Evolutionary conservation across 2,113 vertebrate genomes (phyloP), one percentile per base, ranked within the genome.

Genomic region (Xiphorhynchus elegans): DNA sequence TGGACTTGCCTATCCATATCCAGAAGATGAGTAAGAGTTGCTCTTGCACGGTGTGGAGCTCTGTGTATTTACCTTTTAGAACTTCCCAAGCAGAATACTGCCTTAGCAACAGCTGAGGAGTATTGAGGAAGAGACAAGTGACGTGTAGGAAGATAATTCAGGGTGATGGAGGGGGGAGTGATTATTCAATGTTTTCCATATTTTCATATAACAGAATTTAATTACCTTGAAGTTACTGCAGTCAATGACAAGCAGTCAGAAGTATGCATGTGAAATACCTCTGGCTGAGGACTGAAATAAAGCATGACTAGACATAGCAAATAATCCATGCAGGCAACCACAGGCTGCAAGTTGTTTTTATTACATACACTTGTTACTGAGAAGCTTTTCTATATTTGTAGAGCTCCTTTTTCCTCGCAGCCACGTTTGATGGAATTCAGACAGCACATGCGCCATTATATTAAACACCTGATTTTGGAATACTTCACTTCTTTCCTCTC

Each of bases 141-240:
- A 87, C 13, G 6, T 49, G 88, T 77, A 62, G 90, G 63, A 77
- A 68, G 70, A 76, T 39, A 59, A 77, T 76, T 92, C 28, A 70
- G 47, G 31, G 33, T 4, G 17, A n/a, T n/a, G 39, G 12, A 13
- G 25, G 46, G 35, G 35, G 42, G 17, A 75, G 59, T 33, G 35
- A 67, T 95, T 82, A 77, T 80, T 88, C 75, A 60, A 5, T 53
- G 63, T 80, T 91, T 95, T 83, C 39, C 72, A 21, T 93, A 21
- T 73, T 90, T 93, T 90, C 67, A 25, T 23, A 9, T 40, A 87
- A 69, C 20, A 76, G 69, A 79, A 49, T 83, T 91, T 42, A 26
- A 85, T 84, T 93, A 90, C 72, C 75, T 85, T 86, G 40, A 39
- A 74, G 33, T 47, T 63, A 5, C 56, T 62, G 72, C 75, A 91